Base-by-base conservation (phyloP, 2,797 vertebrate genomes). In the Paedocypris micromegethes region DNA sequence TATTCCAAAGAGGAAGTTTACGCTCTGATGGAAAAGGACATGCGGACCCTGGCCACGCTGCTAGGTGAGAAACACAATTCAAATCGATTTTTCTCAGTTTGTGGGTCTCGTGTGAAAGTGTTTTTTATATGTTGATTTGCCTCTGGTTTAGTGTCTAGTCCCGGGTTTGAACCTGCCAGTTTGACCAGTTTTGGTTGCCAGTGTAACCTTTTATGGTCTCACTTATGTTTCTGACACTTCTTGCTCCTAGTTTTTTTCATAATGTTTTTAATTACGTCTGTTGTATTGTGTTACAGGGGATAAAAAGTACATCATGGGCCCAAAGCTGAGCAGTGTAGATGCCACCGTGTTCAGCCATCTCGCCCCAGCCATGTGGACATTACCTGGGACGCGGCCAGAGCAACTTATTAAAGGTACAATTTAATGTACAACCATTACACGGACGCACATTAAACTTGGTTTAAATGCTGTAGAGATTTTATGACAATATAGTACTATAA, bases 281-380 rank as follows among this genome's bases (percentile, higher is more conserved):
- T 23, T 23, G 23, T 23, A 23, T 23, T 23, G 23, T 23, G 23
- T 23, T 23, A 23, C 62, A 98, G 95, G 95, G 72, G 95, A 98
- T 81, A 97, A 98, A 79, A 98, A 98, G 74, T 98, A 98, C 79
- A 93, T 98, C 47, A 98, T 98, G 96, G 96, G 95, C 68, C 88
- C 93, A 51, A 94, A 92, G 40, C 88, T 97, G 78, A 96, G 95
- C 23, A 93, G 92, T 6, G 89, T 98, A 66, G 96, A 98, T 42
- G 95, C 96, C 48, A 96, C 95, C 2, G 92, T 98, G 66, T 98
- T 98, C 63, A 94, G 96, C 50, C 95, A 97, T 81, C 86, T 98
- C 43, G 95, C 96, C 61, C 95, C 97, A 83, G 94, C 93, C 4
- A 98, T 98, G 96, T 98, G 96, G 96, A 97, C 94, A 0, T 86